These are phyloP conservation scores for Urocitellus parryii DNA, from an alignment of 2,113 vertebrate genomes.

Conservation along the genomic window DNA sequence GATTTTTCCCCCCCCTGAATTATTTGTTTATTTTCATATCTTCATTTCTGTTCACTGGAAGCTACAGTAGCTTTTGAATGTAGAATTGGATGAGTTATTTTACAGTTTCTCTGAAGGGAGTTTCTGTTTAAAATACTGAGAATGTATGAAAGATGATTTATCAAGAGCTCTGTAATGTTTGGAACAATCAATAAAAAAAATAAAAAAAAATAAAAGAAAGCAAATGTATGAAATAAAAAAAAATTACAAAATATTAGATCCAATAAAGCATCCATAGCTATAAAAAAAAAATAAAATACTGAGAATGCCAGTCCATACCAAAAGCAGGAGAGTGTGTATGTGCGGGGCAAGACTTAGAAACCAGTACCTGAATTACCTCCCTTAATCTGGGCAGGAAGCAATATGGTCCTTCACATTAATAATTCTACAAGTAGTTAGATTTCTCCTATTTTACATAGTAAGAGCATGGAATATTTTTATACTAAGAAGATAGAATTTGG, in stretches of 20 bases:
- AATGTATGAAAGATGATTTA: too few species aligned
- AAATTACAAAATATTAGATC: too few species aligned
- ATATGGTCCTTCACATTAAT: background rate
- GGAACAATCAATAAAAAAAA: too few species aligned
- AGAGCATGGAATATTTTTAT: background rate
- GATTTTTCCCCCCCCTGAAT: background rate
- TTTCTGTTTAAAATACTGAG: background rate
- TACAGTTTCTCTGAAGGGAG: conserved; percentile 37
- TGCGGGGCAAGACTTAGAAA: background rate
- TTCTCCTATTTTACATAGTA: background rate
- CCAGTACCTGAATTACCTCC: background rate
- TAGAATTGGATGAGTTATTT: background rate
- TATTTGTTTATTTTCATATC: background rate
- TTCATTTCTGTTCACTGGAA: background rate
- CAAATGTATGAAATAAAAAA: too few species aligned
- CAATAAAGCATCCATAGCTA: too few species aligned
- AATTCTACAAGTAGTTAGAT: background rate
- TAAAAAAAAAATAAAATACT: too few species aligned
- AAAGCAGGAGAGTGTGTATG: background rate
- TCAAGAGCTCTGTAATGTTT: too few species aligned
- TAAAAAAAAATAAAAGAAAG: too few species aligned
- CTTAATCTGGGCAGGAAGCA: background rate
- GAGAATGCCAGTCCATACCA: background rate
- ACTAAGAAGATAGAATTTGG: conserved; percentile 50
- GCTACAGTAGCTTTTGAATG: background rate